A percentile compares a stretch with the other conserved stretches of the same genome.
Conservation (phyloP, 2,797 vertebrate species). For the Ibycter americanus region DNA sequence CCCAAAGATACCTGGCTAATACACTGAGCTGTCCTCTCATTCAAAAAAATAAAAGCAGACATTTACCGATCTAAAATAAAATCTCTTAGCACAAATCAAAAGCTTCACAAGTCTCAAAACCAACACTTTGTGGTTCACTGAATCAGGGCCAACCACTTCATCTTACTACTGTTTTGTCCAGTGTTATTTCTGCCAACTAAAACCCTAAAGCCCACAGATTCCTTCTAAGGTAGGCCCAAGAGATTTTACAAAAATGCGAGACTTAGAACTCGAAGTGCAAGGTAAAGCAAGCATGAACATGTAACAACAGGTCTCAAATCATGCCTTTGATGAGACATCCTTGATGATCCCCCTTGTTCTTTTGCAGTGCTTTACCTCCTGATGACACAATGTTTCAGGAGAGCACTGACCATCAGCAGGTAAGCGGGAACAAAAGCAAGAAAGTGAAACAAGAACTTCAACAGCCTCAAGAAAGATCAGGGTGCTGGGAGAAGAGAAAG, state of each 20-base stretch:
- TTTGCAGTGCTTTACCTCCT: background rate
- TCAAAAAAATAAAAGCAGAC: background rate
- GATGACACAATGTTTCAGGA: background rate
- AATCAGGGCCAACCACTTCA: background rate
- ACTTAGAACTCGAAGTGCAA: background rate
- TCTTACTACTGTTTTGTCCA: background rate
- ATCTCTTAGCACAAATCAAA: background rate
- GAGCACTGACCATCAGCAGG: background rate
- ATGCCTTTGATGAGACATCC: background rate
- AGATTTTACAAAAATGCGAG: background rate
- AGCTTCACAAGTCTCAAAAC: background rate
- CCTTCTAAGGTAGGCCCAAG: background rate
- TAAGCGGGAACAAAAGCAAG: background rate
- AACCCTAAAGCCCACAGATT: background rate
- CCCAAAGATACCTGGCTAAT: background rate
- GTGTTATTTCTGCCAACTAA: background rate
- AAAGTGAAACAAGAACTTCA: background rate
- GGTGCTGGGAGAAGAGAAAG: background rate
- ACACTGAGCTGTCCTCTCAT: background rate
- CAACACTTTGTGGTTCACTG: background rate
- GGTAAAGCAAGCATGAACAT: background rate
- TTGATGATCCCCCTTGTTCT: background rate
- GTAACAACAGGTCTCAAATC: background rate
- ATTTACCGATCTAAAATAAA: background rate
- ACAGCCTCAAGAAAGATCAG: background rate